A percentile compares a stretch with the other conserved stretches of the same genome.
These are phyloP conservation scores for Enhydra lutris DNA, from an alignment of 2,113 vertebrate species.

Conservation along the genomic window DNA sequence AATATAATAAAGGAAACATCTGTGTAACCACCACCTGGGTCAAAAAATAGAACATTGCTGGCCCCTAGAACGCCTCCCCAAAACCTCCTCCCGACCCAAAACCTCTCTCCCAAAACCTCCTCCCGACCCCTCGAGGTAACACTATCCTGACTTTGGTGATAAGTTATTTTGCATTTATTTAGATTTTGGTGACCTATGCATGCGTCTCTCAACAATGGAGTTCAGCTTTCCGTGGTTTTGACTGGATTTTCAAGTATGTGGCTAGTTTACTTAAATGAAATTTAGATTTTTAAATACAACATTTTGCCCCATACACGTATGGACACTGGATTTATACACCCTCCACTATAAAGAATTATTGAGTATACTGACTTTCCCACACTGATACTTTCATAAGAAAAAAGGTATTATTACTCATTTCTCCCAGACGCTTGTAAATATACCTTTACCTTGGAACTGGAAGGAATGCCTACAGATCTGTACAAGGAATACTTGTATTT, in stretches of 20 bases:
- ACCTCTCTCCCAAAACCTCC: background rate
- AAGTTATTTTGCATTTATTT: background rate
- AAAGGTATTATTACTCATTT: slow-evolving; percentile 27
- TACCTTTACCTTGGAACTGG: background rate
- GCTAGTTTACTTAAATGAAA: background rate
- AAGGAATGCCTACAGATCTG: background rate
- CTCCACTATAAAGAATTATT: background rate
- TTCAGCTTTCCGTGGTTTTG: background rate
- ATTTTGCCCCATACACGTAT: background rate
- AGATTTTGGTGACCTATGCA: background rate
- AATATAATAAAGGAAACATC: slow-evolving; percentile 15
- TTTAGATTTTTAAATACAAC: background rate
- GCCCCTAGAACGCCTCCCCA: background rate
- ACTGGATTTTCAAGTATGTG: background rate
- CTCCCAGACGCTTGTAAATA: slow-evolving; percentile 33
- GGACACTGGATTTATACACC: background rate
- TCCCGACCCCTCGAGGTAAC: fast-evolving
- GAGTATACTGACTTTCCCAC: background rate
- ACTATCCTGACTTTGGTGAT: background rate
- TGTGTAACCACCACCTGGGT: background rate
- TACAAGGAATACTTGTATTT: background rate
- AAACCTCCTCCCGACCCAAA: background rate
- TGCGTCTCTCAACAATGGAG: background rate
- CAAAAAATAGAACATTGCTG: background rate
- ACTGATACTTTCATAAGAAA: slow-evolving; percentile 39